Base-by-base conservation (phyloP, 2,888 invertebrate species). In the Spicauda simplicius region DNA sequence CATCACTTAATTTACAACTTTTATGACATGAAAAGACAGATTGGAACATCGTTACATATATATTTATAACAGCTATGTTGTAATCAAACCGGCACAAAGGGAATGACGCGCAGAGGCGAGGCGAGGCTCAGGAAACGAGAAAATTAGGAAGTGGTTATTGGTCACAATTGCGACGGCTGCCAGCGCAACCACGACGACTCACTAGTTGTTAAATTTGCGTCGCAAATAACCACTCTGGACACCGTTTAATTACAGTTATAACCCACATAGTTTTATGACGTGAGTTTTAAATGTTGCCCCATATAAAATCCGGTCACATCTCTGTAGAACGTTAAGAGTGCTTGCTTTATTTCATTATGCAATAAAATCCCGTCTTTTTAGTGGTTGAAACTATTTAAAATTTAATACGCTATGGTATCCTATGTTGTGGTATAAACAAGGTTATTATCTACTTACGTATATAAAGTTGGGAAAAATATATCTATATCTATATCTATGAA, bases 121-220 rank as follows among this genome's bases (percentile, higher is more conserved):
- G 71, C 75, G 75, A 73, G 76, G 74, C 79, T 78, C 83, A 85
- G 92, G 91, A 91, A 86, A 83, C 83, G 87, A 89, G 88, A 85
- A 86, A 86, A 91, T 92, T 88, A 91, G 91, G 91, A 91, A 84
- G 90, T 88, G 82, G 84, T 85, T 85, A 89, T 88, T 90, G 87
- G 81, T 80, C 80, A 80, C 91, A 91, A 92, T 91, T 92, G 88
- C 77, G 77, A 73, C 72, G 73, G 70, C 63, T 59, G 41, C 56
- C 50, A 14, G 25, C 64, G 52, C 56, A 56, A 71, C 72, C 70
- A 69, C 71, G 71, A 59, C 69, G 65, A 71, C 66, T 70, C 70
- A 70, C 66, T 59, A 65, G 58, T 63, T 66, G 61, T 68, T 69
- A 69, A 71, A 62, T 67, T 72, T 70, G 57, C 69, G 50, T 67